Conservation (phyloP, 2,113 vertebrate species). For the Raphicerus campestris region DNA sequence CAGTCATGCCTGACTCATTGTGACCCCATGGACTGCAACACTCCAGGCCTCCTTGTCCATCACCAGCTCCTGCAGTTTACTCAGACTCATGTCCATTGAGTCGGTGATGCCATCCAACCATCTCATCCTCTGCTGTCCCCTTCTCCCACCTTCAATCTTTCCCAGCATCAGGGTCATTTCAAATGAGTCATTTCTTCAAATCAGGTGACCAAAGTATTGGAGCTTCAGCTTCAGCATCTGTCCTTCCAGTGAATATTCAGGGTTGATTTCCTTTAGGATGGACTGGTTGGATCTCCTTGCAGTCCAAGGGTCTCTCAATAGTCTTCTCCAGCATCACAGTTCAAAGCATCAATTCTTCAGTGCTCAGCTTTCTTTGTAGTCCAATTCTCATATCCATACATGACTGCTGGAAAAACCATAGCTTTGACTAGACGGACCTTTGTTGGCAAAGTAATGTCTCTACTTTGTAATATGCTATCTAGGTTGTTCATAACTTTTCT, state of each 20-base stretch:
- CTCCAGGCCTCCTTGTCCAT: background rate
- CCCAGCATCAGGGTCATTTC: background rate
- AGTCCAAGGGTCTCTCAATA: background rate
- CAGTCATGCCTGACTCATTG: background rate
- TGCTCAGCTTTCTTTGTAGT: background rate
- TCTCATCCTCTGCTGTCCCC: background rate
- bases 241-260: background rate
- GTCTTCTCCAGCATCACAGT: background rate
- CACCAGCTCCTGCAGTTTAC: background rate
- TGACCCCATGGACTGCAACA: background rate
- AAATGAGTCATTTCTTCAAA: background rate
- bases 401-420: background rate
- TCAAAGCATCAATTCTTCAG: background rate
- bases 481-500: background rate
- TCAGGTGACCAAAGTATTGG: background rate
- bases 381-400: background rate
- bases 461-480: background rate
- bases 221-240: background rate
- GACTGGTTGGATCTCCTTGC: background rate
- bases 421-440: accelerated
- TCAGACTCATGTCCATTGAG: background rate
- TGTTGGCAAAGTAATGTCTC: background rate
- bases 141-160: background rate
- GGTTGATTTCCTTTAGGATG: background rate
- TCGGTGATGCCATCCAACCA: background rate